Conservation (phyloP, 2,113 vertebrate genomes). For the Typhlomys cinereus region DNA sequence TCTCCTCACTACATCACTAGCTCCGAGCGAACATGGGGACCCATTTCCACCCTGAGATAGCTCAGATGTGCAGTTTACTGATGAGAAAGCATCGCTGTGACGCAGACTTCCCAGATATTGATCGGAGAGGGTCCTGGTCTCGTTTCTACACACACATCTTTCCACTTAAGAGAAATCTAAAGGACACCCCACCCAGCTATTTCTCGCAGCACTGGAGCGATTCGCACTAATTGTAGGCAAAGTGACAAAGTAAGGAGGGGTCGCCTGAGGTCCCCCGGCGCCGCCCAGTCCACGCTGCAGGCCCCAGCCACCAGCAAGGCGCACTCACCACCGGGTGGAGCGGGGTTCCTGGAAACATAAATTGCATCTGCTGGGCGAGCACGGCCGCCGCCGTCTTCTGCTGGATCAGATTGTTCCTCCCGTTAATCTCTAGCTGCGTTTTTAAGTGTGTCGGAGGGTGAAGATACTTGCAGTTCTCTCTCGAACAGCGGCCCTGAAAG, state of each 20-base stretch:
- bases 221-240: conserved; percentile 25
- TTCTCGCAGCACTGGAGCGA: background rate
- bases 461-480: conserved; percentile 99
- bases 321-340: conserved; percentile 96
- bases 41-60: background rate
- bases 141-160: background rate
- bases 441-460: conserved; percentile 99
- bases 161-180: conserved; percentile 33
- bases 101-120: background rate
- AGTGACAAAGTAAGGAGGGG: conserved; percentile 28
- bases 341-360: conserved; percentile 97
- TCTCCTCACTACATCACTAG: background rate
- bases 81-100: background rate
- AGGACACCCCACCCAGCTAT: background rate
- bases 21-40: background rate
- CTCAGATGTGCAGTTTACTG: background rate
- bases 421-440: conserved; percentile 98
- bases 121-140: background rate
- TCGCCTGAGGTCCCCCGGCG: background rate
- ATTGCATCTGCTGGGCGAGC: conserved; percentile 99
- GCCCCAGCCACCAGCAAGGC: too few relatives aligned
- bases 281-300: conserved; percentile 8
- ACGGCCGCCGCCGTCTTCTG: conserved; percentile 99
- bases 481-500: conserved; percentile 95
- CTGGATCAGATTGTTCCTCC: conserved; percentile 98